Evolutionary conservation across 2,797 vertebrate species (phyloP).

Genomic region (Sebastes ruberrimus): DNA sequence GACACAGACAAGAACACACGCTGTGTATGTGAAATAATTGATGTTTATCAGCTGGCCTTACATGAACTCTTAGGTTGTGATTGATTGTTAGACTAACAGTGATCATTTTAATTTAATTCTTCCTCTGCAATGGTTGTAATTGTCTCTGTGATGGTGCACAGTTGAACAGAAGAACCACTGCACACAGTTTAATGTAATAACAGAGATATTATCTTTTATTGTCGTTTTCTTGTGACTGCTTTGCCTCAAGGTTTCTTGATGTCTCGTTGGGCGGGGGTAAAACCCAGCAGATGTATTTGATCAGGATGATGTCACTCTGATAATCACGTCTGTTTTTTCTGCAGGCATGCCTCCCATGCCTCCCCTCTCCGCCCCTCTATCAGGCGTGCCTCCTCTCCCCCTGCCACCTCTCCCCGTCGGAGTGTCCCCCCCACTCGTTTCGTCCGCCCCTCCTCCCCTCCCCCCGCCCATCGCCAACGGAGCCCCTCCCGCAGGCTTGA

Average conservation of each 20-base stretch:
- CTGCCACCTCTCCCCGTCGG: conserved; percentile 91
- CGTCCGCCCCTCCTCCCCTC: conserved; percentile 88
- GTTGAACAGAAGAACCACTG: background rate
- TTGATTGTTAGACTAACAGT: background rate
- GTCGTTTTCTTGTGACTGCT: background rate
- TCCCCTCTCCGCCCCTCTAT: conserved; percentile 83
- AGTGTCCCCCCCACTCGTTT: conserved; percentile 92
- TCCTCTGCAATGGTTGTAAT: background rate
- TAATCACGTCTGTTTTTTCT: conserved; percentile 21
- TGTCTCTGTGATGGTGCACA: background rate
- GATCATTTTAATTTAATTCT: background rate
- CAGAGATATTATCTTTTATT: background rate
- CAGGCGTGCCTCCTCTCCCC: conserved; percentile 89
- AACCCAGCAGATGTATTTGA: background rate
- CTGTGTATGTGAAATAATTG: background rate
- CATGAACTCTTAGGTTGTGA: background rate
- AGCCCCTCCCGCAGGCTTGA: conserved; percentile 89
- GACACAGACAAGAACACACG: background rate
- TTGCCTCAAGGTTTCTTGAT: background rate
- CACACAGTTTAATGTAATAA: conserved; percentile 4
- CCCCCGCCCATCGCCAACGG: conserved; percentile 93
- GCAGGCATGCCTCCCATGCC: conserved; percentile 80
- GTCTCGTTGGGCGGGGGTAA: background rate
- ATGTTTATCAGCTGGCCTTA: background rate
- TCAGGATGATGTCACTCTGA: background rate